Conservation (phyloP, 2,797 vertebrate genomes). For the Hylomyscus alleni region DNA sequence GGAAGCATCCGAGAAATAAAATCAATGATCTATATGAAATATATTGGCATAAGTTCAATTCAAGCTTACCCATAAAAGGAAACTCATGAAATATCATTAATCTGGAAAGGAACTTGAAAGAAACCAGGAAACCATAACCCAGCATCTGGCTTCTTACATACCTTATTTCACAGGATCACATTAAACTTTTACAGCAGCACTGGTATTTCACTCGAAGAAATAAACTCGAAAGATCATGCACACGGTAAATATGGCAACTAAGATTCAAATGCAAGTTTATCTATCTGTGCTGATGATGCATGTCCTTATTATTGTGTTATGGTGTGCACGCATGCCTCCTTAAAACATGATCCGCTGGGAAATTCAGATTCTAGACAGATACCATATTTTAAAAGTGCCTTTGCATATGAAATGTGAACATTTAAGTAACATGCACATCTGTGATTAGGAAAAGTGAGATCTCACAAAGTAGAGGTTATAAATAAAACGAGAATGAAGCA, state of each 20-base stretch:
- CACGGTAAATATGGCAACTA: background rate
- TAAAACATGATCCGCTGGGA: background rate
- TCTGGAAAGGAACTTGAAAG: constrained; percentile 20
- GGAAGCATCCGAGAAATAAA: background rate
- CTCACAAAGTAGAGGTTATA: background rate
- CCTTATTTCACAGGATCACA: background rate
- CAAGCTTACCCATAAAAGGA: background rate
- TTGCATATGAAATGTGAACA: background rate
- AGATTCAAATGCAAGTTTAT: background rate
- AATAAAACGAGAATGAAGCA: background rate
- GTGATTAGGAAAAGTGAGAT: background rate
- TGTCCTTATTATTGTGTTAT: too few relatives aligned
- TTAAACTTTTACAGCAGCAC: background rate
- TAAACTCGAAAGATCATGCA: background rate
- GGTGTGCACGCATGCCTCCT: background rate
- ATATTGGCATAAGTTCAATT: background rate
- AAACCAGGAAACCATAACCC: background rate
- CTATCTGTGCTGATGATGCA: background rate
- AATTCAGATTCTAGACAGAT: background rate
- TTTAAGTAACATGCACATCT: background rate
- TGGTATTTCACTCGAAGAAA: background rate
- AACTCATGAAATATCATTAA: background rate
- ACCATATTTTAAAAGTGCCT: background rate
- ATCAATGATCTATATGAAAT: background rate
- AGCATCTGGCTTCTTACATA: background rate